Evolutionary conservation across 2,113 vertebrate genomes (phyloP).

Genomic region (Protomyctophum bolini): DNA sequence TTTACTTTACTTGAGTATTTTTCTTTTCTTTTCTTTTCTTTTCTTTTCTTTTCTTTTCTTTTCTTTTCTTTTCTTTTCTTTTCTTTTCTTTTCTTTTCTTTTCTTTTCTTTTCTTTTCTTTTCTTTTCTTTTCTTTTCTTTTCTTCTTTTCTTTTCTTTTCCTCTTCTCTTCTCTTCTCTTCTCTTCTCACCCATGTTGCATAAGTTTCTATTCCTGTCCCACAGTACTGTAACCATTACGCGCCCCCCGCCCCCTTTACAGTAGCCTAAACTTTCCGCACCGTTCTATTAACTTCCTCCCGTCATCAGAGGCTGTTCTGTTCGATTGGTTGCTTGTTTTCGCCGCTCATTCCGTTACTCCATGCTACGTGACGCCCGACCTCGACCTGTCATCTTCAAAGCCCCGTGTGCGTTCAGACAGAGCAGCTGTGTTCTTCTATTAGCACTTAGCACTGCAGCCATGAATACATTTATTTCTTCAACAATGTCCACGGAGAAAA

Average conservation of each 20-base stretch:
- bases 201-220: constrained; percentile 36
- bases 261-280: constrained; percentile 43
- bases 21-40: too few species aligned
- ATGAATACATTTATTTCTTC: not conserved
- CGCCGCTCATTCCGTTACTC: not conserved
- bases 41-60: too few species aligned
- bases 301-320: constrained; percentile 32
- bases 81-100: not conserved
- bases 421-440: constrained; percentile 19
- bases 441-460: not conserved
- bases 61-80: too few species aligned
- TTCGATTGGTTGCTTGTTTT: constrained; percentile 50
- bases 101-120: constrained; percentile 2
- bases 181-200: constrained; percentile 20
- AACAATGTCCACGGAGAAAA: constrained; percentile 61
- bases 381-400: constrained; percentile 6
- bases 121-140: not conserved
- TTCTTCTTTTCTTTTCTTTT: too few species aligned
- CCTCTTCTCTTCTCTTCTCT: too few species aligned
- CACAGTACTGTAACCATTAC: constrained; percentile 9
- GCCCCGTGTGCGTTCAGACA: constrained; percentile 15
- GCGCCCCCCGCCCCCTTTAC: not conserved
- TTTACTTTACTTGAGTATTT: too few species aligned
- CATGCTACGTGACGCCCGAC: constrained; percentile 24
- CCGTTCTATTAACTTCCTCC: constrained; percentile 27